These are phyloP conservation scores for Bergia sp. DNA, from an alignment of 92 coral and sea anemone genomes.

Conservation along the genomic window DNA sequence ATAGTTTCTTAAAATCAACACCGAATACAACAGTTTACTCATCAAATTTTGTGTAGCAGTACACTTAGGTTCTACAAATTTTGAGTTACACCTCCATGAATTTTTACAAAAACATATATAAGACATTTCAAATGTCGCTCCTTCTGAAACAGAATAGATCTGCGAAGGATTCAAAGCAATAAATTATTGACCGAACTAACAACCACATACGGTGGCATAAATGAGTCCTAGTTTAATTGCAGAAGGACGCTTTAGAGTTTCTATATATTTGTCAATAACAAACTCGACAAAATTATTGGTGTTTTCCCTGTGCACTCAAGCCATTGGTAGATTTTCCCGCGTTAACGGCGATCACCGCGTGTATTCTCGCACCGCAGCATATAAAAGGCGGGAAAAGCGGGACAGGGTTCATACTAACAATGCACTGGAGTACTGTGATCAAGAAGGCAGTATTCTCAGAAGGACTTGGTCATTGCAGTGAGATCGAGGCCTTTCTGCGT, in stretches of 20 bases:
- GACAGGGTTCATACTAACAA: constrained; percentile 83
- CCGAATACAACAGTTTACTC: neutral
- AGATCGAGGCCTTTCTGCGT: constrained; percentile 68
- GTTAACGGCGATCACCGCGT: constrained; percentile 38
- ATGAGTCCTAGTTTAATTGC: neutral
- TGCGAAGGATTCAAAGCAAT: constrained; percentile 1
- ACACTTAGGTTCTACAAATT: neutral
- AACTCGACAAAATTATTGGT: constrained; percentile 2
- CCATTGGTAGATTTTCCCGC: constrained; percentile 27
- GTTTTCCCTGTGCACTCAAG: constrained; percentile 5
- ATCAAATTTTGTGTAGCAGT: neutral
- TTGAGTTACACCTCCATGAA: neutral
- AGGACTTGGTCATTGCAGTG: constrained; percentile 69
- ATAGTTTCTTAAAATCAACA: neutral
- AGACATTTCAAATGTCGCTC: neutral
- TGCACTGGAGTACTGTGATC: constrained; percentile 93
- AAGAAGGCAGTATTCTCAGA: constrained; percentile 89
- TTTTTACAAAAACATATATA: neutral
- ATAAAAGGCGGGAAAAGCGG: constrained; percentile 63
- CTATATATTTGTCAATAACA: constrained; percentile 22
- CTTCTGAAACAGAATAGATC: neutral
- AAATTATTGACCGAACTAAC: constrained; percentile 25
- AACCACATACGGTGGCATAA: constrained; percentile 21
- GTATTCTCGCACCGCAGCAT: constrained; percentile 44
- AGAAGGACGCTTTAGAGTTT: constrained; percentile 28